These are phyloP conservation scores for Euura saliciscinereae DNA, from an alignment of 1,140 invertebrate genomes.

Conservation along the genomic window DNA sequence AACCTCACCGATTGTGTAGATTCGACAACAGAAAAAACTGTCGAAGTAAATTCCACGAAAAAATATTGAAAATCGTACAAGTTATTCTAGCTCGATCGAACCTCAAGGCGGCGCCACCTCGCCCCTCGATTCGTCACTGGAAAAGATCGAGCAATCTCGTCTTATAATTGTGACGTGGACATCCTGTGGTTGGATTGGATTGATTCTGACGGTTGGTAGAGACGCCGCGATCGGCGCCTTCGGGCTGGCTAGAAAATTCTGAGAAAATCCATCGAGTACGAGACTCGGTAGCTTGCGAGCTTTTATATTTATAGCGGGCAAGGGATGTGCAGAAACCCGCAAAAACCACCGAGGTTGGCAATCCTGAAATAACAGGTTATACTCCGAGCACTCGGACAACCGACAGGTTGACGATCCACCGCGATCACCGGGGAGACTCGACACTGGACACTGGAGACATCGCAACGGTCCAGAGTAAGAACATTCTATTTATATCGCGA, in stretches of 20 bases:
- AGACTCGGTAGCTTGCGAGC: conserved; percentile 21
- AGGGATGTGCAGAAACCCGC: conserved; percentile 36
- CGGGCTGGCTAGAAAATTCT: too few relatives aligned
- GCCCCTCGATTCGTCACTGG: too few relatives aligned
- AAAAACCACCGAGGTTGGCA: conserved; percentile 47
- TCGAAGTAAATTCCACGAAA: too few relatives aligned
- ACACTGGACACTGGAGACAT: too few relatives aligned
- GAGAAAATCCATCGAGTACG: too few relatives aligned
- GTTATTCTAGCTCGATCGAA: too few relatives aligned
- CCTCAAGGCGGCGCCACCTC: too few relatives aligned
- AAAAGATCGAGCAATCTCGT: conserved; percentile 29
- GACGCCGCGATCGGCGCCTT: too few relatives aligned
- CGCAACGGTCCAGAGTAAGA: conserved; percentile 13
- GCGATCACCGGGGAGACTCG: not conserved
- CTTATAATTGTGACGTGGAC: conserved; percentile 37
- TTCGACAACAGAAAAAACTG: too few relatives aligned
- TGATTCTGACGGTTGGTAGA: not conserved
- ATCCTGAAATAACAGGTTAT: conserved; percentile 58
- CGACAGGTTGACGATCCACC: conserved; percentile 8
- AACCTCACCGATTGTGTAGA: too few relatives aligned
- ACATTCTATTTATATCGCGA: conserved; percentile 47
- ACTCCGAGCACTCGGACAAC: conserved; percentile 23
- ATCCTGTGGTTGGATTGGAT: conserved; percentile 15
- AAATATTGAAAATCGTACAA: too few relatives aligned
- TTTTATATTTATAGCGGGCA: conserved; percentile 49